Percentiles rank a stretch among this genome's conserved stretches.
Evolutionary conservation across 2,797 vertebrate species (phyloP).

Genomic region (Paratrypauchen microcephalus): DNA sequence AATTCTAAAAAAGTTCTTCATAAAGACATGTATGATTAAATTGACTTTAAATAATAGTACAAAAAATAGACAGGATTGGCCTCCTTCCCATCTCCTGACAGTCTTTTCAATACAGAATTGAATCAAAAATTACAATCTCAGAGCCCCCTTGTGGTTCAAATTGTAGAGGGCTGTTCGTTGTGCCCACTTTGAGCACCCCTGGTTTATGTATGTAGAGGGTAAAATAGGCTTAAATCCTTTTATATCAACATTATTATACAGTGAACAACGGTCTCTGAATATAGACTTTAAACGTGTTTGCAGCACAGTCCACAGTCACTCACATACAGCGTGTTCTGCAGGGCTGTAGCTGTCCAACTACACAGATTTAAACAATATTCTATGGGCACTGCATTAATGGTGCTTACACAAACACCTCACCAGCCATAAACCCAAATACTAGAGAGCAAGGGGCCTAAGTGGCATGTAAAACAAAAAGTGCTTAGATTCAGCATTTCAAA

Average conservation of each 20-base stretch:
- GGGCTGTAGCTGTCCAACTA: constrained; percentile 9
- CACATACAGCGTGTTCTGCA: background rate
- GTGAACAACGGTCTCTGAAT: background rate
- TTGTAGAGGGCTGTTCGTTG: too few species aligned
- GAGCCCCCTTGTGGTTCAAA: too few species aligned
- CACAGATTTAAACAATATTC: constrained; percentile 9
- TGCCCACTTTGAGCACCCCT: too few species aligned
- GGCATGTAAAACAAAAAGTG: constrained; percentile 44
- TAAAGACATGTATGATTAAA: too few species aligned
- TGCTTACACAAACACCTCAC: constrained; percentile 15
- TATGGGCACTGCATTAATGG: constrained; percentile 6
- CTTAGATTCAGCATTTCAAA: constrained; percentile 57
- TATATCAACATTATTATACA: background rate
- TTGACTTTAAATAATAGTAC: too few species aligned
- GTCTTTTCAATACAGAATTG: too few species aligned
- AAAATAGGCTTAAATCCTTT: too few species aligned
- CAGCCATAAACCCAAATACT: constrained; percentile 27
- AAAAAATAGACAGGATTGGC: too few species aligned
- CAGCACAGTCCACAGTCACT: background rate
- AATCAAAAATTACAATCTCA: too few species aligned
- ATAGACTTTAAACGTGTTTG: background rate
- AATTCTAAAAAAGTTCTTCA: too few species aligned
- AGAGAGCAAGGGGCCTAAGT: constrained; percentile 28
- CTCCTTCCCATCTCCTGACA: too few species aligned
- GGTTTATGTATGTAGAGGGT: too few species aligned